Percentiles rank a stretch among this genome's conserved stretches.
These are phyloP conservation scores for Hippopotamus amphibius DNA, from an alignment of 2,113 vertebrate genomes.

Conservation along the genomic window DNA sequence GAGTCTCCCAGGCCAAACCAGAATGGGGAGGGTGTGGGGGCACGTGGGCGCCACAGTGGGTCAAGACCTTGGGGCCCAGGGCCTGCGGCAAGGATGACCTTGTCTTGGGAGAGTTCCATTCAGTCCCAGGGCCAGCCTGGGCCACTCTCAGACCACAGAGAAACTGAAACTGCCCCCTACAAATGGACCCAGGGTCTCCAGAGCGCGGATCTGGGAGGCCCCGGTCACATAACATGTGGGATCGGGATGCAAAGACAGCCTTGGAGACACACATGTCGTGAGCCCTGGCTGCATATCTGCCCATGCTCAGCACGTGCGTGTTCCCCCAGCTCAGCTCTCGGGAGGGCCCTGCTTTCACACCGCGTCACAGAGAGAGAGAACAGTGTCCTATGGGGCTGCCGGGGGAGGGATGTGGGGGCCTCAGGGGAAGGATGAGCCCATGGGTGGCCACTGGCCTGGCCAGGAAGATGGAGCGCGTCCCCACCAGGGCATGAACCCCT, in stretches of 20 bases:
- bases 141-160: neutral
- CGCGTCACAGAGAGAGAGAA: neutral
- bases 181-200: neutral
- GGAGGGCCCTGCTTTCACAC: rapidly evolving
- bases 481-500: neutral
- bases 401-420: neutral
- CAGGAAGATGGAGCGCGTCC: neutral
- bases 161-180: neutral
- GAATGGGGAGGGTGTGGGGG: no score
- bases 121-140: neutral
- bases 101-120: neutral
- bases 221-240: neutral
- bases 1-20: neutral
- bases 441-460: neutral
- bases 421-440: neutral
- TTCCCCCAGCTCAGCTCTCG: rapidly evolving
- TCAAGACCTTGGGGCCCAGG: neutral
- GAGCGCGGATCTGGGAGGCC: neutral
- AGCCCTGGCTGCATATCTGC: rapidly evolving
- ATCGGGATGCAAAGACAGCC: rapidly evolving
- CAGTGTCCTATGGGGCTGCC: rapidly evolving
- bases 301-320: rapidly evolving
- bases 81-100: no score
- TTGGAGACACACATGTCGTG: rapidly evolving
- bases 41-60: neutral